Evolutionary conservation across 2,797 vertebrate species (phyloP).

Genomic region (Micrastur ruficollis): DNA sequence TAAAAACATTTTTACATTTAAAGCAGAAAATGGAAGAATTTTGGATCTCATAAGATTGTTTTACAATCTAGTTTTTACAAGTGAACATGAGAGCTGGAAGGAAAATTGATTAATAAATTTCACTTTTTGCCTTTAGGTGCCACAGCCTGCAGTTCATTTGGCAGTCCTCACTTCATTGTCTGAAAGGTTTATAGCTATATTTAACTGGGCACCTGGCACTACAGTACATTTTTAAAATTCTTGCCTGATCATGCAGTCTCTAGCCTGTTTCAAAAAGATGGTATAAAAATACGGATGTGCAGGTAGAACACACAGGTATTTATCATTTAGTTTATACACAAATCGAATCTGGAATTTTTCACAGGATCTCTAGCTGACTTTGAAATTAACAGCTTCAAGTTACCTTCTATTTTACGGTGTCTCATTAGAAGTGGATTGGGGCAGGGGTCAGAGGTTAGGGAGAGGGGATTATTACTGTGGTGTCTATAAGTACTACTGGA

Average conservation of each 20-base stretch:
- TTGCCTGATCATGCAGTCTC: not conserved
- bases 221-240: not conserved
- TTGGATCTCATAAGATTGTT: slow-evolving; percentile 20
- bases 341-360: not conserved
- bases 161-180: slow-evolving; percentile 58
- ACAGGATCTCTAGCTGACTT: not conserved
- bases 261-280: not conserved
- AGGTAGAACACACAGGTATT: not conserved
- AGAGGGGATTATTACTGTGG: not conserved
- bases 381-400: not conserved
- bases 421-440: not conserved
- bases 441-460: not conserved
- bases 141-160: slow-evolving; percentile 56
- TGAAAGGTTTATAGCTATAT: slow-evolving; percentile 47
- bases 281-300: not conserved
- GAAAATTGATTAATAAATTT: slow-evolving; percentile 65
- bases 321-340: not conserved
- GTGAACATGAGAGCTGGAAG: slow-evolving; percentile 35
- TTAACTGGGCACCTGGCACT: slow-evolving; percentile 60
- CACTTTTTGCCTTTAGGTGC: slow-evolving; percentile 62
- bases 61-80: slow-evolving; percentile 16
- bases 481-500: not conserved
- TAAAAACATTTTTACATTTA: slow-evolving; percentile 60
- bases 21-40: slow-evolving; percentile 58
- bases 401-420: not conserved